Percentiles rank a stretch among this genome's conserved stretches.
Conservation (phyloP, 2,888 invertebrate species). For the Emmelina monodactyla region DNA sequence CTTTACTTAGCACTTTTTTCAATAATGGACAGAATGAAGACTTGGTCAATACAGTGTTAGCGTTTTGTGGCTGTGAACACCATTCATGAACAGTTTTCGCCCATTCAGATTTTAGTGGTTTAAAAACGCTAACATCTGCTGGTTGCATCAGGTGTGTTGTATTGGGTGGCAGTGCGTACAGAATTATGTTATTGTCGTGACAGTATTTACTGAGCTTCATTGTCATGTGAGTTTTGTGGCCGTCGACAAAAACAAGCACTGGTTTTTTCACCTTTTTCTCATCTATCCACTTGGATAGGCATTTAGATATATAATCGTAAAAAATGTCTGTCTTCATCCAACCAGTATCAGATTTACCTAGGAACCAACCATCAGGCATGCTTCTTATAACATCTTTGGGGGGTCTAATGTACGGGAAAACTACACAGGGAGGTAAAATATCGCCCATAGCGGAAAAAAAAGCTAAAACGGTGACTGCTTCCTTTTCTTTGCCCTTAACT, state of each 20-base stretch:
- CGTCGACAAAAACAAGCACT: conserved; percentile 12
- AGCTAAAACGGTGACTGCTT: conserved; percentile 16
- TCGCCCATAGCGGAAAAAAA: conserved; percentile 16
- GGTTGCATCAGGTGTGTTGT: conserved; percentile 14
- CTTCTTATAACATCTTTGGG: conserved; percentile 12
- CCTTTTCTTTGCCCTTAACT: conserved; percentile 17
- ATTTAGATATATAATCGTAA: conserved; percentile 11
- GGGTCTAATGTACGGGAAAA: conserved; percentile 13
- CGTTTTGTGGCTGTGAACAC: conserved; percentile 6
- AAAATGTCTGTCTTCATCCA: conserved; percentile 13
- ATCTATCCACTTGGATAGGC: conserved; percentile 9
- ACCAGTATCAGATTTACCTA: conserved; percentile 12
- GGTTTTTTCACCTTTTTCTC: conserved; percentile 10
- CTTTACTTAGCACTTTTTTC: conserved; percentile 2
- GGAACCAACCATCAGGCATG: conserved; percentile 11
- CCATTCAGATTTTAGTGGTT: conserved; percentile 8
- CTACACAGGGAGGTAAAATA: conserved; percentile 15
- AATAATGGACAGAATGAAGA: conserved; percentile 5
- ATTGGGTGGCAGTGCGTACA: conserved; percentile 13
- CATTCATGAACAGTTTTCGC: conserved; percentile 5
- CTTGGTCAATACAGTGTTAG: conserved; percentile 5
- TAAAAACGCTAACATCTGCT: conserved; percentile 14
- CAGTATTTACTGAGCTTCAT: conserved; percentile 8
- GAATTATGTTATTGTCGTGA: conserved; percentile 9
- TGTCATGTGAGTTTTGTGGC: conserved; percentile 12